Percentiles rank a stretch among this genome's conserved stretches.
phyloP scores from a whole-genome alignment of 1,140 invertebrate genomes.

The Tetranychus urticae region DNA sequence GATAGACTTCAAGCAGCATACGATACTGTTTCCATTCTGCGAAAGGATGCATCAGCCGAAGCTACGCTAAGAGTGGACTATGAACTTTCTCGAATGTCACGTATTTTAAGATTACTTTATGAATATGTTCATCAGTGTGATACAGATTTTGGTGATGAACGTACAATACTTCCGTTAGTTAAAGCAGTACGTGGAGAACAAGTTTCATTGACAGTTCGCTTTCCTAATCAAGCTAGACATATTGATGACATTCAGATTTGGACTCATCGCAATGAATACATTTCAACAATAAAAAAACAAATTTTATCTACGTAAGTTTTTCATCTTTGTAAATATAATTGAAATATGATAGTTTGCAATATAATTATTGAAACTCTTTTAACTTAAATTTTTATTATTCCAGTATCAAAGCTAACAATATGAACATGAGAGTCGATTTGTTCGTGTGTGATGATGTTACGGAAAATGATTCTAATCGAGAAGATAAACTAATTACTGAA shows the following conservation, averaged over 20 bases:
- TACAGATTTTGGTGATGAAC: conserved; percentile 62
- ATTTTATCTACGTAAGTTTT: conserved; percentile 28
- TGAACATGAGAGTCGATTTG: conserved; percentile 51
- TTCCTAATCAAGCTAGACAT: conserved; percentile 65
- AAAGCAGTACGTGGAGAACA: conserved; percentile 58
- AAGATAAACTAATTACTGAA: conserved; percentile 63
- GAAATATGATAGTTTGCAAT: too few relatives aligned
- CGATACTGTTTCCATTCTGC: conserved; percentile 26
- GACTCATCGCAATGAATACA: conserved; percentile 80
- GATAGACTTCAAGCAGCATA: conserved; percentile 63
- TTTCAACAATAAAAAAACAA: conserved; percentile 48
- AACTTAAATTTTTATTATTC: conserved; percentile 4
- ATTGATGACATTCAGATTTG: conserved; percentile 75
- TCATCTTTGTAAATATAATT: too few relatives aligned
- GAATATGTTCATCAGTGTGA: conserved; percentile 93
- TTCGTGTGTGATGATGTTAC: conserved; percentile 68
- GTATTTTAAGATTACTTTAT: conserved; percentile 74
- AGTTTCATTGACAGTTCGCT: conserved; percentile 56
- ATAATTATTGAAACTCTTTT: not conserved
- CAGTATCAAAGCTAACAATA: conserved; percentile 22
- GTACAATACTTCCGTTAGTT: conserved; percentile 62
- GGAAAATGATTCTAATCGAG: conserved; percentile 45
- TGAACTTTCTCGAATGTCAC: conserved; percentile 70
- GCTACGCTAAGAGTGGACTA: conserved; percentile 25
- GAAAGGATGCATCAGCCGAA: conserved; percentile 28